Base-by-base conservation (phyloP, 2,113 vertebrate species). In the Grammomys dolichurus region DNA sequence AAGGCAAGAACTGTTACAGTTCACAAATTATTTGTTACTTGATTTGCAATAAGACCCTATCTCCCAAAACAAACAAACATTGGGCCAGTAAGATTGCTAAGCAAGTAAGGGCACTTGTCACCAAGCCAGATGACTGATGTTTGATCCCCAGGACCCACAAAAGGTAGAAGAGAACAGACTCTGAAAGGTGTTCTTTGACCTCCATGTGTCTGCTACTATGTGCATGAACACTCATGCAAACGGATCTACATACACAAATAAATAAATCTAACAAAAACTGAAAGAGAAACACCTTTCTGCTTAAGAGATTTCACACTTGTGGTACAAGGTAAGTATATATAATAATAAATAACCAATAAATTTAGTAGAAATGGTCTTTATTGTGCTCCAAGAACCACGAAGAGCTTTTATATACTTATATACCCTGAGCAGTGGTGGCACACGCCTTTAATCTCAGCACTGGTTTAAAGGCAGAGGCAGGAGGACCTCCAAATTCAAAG, bases 291-390 rank as follows among this genome's bases (percentile, higher is more conserved):
- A 58, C 75, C 54, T 76, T 95, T 89, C 85, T 60, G 78, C 26
- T 63, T 87, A 46, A 65, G 80, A 90, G 26, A 95, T 69, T 92
- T 19, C 24, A 86, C 14, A 51, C 46, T 48, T 90, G 36, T 20
- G 60, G 28, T 10, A 93, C 4, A 87, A 90, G 2, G 40, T 0
- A 63, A n/a, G 22, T 40, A 95, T 81, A 10, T 67, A 94, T 94
- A 81, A 94, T 94, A 76, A 91, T 31, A 88, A 80, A 94, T 26
- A 80, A 81, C 48, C 78, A 6, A 24, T 40, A 90, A 90, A 92
- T 54, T 65, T 93, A 91, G 89, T 46, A 72, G 7, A 94, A 28
- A 13, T 58, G 31, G 33, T 88, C 31, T 92, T 67, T 56, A 78
- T 31, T 89, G 19, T 69, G 56, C 73, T 86, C 3, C 75, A 12